Percentiles rank a stretch among this genome's conserved stretches.
Evolutionary conservation across 2,888 invertebrate species (phyloP).

Genomic region (Clanis bilineata): DNA sequence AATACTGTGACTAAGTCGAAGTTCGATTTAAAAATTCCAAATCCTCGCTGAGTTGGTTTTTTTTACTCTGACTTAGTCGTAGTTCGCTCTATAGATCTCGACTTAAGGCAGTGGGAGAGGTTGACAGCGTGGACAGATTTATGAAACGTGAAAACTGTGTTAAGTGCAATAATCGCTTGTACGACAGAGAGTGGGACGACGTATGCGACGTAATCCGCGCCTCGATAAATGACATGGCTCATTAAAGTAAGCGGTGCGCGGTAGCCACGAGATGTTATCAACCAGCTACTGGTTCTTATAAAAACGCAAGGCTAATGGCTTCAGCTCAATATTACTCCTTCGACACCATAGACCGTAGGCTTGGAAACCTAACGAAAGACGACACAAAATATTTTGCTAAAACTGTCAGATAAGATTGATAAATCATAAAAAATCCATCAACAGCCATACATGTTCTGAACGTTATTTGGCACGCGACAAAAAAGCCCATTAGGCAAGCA

Average conservation of each 20-base stretch:
- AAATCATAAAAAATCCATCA: conserved; percentile 65
- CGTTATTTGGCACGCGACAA: conserved; percentile 74
- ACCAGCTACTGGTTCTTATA: conserved; percentile 62
- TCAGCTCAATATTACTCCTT: conserved; percentile 42
- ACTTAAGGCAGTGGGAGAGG: neutral
- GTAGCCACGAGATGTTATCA: conserved; percentile 70
- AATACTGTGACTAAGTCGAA: too few species aligned
- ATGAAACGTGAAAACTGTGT: conserved; percentile 29
- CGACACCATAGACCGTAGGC: neutral
- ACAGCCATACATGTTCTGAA: conserved; percentile 51
- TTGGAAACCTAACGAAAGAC: conserved; percentile 35
- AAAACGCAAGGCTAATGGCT: conserved; percentile 63
- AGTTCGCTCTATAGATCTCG: too few species aligned
- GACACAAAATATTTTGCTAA: conserved; percentile 37
- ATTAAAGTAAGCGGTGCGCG: conserved; percentile 73
- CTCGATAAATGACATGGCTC: conserved; percentile 67
- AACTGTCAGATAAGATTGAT: conserved; percentile 55
- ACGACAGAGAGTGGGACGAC: conserved; percentile 38
- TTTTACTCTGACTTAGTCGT: too few species aligned
- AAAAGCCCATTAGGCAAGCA: conserved; percentile 78
- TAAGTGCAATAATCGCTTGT: conserved; percentile 30
- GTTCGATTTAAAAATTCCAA: too few species aligned
- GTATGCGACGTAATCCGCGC: conserved; percentile 43
- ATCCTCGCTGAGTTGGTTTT: too few species aligned
- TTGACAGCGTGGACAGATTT: conserved; percentile 11